Conservation (phyloP, 2,797 vertebrate genomes). For the Chloroceryle amazona region DNA sequence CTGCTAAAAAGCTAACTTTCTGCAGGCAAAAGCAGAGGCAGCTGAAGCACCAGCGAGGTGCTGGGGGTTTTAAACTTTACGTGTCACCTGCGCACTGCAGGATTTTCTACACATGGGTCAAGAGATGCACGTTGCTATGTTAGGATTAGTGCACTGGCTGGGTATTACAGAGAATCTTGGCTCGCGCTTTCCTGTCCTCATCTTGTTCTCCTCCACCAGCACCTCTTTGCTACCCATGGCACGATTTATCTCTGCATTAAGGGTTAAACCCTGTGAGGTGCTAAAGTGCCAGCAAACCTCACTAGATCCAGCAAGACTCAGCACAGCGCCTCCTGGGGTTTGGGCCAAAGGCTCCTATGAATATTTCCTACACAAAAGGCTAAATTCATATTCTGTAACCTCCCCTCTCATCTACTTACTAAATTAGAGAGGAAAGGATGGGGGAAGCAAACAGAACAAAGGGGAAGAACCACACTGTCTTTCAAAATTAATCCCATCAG, state of each 20-base stretch:
- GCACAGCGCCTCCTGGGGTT: not conserved
- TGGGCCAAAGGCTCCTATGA: not conserved
- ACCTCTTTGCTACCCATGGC: not conserved
- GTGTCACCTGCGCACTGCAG: rapidly evolving
- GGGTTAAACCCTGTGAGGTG: not conserved
- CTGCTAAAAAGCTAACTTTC: not conserved
- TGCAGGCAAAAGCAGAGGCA: not conserved
- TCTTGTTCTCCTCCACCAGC: not conserved
- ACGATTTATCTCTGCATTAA: not conserved
- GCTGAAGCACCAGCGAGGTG: not conserved
- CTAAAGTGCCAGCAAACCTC: not conserved
- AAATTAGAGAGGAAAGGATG: not conserved
- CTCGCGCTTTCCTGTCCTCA: not conserved
- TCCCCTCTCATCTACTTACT: constrained; percentile 27
- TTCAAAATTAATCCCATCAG: constrained; percentile 50
- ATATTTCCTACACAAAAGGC: constrained; percentile 2
- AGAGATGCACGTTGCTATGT: not conserved
- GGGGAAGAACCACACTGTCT: not conserved
- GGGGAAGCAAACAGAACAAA: not conserved
- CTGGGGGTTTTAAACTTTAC: not conserved
- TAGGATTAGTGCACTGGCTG: not conserved
- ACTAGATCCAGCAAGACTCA: not conserved
- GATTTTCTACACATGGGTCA: not conserved
- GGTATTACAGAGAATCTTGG: not conserved
- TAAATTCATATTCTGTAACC: not conserved